A percentile compares a stretch with the other conserved stretches of the same genome.
Conservation (phyloP, 2,113 vertebrate species). For the Glareola pratincola region DNA sequence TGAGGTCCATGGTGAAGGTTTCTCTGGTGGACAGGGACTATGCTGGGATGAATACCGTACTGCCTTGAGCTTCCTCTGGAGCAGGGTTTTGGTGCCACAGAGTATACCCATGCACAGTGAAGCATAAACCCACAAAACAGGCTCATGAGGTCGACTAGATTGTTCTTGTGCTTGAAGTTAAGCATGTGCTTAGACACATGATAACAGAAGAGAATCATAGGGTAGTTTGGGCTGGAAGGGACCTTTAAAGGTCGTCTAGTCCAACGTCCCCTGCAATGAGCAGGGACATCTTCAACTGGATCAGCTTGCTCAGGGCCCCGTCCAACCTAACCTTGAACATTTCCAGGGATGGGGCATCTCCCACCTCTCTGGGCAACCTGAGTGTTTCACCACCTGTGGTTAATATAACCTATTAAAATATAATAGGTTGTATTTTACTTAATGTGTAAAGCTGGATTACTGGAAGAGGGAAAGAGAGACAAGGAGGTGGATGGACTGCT, state of each 20-base stretch:
- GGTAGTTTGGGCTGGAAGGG: background rate
- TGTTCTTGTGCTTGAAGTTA: background rate
- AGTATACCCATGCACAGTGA: background rate
- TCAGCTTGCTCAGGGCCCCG: background rate
- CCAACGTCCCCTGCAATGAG: background rate
- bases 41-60: background rate
- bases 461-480: background rate
- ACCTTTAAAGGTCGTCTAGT: background rate
- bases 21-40: background rate
- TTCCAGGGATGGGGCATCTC: background rate
- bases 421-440: background rate
- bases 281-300: background rate
- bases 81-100: background rate
- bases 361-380: background rate
- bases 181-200: background rate
- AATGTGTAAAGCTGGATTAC: background rate
- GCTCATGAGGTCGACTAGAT: background rate
- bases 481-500: background rate
- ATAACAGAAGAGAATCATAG: background rate
- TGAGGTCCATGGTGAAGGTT: background rate
- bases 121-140: background rate
- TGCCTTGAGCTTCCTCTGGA: background rate
- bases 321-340: background rate
- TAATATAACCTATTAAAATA: background rate
- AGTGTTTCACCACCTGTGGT: background rate